Base-by-base conservation (phyloP, 2,113 vertebrate genomes). In the Phalacrocorax brasilianus region DNA sequence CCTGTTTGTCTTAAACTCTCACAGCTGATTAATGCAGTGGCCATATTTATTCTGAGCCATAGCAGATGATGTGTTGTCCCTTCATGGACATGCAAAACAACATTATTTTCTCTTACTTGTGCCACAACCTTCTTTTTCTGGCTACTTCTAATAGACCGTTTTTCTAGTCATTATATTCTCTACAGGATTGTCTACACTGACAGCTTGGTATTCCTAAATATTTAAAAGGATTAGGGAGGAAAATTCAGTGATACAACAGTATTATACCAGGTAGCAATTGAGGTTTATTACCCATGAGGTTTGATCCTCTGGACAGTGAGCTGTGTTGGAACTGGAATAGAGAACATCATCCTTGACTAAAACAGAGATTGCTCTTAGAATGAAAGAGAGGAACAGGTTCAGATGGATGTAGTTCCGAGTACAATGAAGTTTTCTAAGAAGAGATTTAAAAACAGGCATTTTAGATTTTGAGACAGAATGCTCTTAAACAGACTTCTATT, bases 331-430 rank as follows among this genome's bases (percentile, higher is more conserved):
- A 91, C 93, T 96, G 79, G 98, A 99, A 97, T 98, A 99, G 55
- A 99, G 98, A 89, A 99, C 97, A 62, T 97, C 96, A 79, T 99
- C 99, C 92, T 99, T 99, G 78, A 99, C 97, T 97, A 99, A 88
- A 91, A 99, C 98, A 2, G 99, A 98, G 94, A 99, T 92, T 40
- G 99, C 98, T 91, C 98, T 98, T 97, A 99, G 98, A 97, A 99
- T 99, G 98, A 99, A 99, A 88, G 99, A 99, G 88, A 99, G 92
- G 98, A 99, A 99, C 87, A 99, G 98, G 97, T 99, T 99, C 96
- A 99, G 98, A 96, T 99, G 99, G 97, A 99, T 99, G 98, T 98
- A 99, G 97, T 99, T 99, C 95, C 99, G 98, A 73, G 99, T 99
- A 96, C 99, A 99, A 84, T 98, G 99, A 91, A 99, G 99, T 96